Base-by-base conservation (phyloP, 2,888 invertebrate genomes). In the Ecliptopera silaceata region DNA sequence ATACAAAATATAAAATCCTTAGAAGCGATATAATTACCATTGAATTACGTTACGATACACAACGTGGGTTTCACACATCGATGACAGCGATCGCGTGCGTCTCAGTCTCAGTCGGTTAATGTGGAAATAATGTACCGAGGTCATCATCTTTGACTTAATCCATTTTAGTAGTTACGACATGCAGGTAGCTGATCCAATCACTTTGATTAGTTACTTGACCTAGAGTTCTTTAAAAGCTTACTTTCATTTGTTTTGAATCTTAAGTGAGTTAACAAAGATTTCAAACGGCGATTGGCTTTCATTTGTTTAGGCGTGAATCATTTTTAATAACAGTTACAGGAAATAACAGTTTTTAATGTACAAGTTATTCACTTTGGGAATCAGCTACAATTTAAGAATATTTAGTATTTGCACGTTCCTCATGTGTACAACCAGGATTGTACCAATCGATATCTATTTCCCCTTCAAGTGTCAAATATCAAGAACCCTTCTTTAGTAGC, bases 121-220 rank as follows among this genome's bases (percentile, higher is more conserved):
- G 87, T 81, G 73, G 73, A 85, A 85, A 86, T 87, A 88, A 87
- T 88, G 84, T 80, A 80, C 77, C 67, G 59, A 71, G 69, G 74
- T 79, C 82, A 87, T 88, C 87, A 87, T 83, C 78, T 83, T 84
- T 82, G 82, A 86, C 84, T 84, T 84, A 82, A 82, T 82, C 78
- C 78, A 73, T 75, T 74, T 49, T 56, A 72, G 70, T 74, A 66
- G 69, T 73, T 71, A 79, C 79, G 75, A 77, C 75, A 77, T 73
- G 76, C 76, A 78, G 73, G 75, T 46, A 52, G 41, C 38, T 71
- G 69, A 66, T 63, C 42, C 46, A 42, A 58, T 56, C 43, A 32
- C 48, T 60, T 51, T 32, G 34, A 43, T 44, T 59, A 55, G 59
- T 53, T 61, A 43, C 55, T 42, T 48, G 48, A 69, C 69, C 72